phyloP scores from a whole-genome alignment of 30 jellyfish, hydroid and myxozoan genomes.

The Haliclystus octoradiatus region DNA sequence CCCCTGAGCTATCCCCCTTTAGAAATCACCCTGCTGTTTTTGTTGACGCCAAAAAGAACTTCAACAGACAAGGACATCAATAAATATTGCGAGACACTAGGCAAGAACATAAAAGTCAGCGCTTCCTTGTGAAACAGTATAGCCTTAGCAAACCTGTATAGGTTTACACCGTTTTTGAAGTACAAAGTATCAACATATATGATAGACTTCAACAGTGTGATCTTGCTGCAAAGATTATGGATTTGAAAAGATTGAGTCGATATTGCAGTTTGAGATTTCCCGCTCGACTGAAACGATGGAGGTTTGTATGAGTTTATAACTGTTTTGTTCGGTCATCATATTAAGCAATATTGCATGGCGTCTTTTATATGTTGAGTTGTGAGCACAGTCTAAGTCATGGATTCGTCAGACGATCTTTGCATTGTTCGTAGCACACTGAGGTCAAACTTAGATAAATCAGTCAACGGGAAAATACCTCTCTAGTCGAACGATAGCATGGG shows the following conservation, averaged over 20 bases:
- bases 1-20: neutral
- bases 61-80: neutral
- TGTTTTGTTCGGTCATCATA: no score
- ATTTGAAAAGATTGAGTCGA: neutral
- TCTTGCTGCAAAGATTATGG: neutral
- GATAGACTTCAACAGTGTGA: no score
- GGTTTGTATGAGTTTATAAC: neutral
- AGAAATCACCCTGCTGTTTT: neutral
- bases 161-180: no score
- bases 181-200: no score
- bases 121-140: no score
- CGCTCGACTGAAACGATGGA: conserved; percentile 2
- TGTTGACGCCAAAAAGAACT: neutral
- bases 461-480: no score
- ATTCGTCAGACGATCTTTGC: neutral
- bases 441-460: no score
- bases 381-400: neutral
- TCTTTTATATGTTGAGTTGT: neutral
- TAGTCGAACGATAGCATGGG: no score
- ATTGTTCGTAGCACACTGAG: no score
- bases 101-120: no score
- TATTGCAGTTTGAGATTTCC: neutral
- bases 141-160: no score
- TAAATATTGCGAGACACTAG: no score
- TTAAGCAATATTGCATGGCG: conserved; percentile 1